Conservation (phyloP, 1,140 invertebrate genomes). For the Drosophila watanabei region DNA sequence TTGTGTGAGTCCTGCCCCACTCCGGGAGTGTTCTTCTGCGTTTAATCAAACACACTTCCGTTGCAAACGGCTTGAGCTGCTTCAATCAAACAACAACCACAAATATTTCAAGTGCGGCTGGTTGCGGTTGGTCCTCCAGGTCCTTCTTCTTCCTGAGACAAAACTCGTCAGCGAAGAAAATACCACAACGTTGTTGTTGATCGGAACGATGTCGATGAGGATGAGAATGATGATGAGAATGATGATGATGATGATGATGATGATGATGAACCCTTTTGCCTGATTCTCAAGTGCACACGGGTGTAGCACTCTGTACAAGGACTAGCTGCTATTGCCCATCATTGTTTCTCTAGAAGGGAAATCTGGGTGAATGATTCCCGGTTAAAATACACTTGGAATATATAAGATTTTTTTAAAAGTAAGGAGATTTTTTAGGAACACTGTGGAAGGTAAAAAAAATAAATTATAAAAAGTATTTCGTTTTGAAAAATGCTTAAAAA, state of each 20-base stretch:
- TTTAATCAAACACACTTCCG: constrained; percentile 83
- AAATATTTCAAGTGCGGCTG: constrained; percentile 78
- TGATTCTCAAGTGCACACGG: constrained; percentile 66
- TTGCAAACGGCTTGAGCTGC: constrained; percentile 80
- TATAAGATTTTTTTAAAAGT: neutral
- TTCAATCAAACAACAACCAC: constrained; percentile 83
- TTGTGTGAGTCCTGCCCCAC: constrained; percentile 23
- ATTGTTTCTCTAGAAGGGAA: constrained; percentile 46
- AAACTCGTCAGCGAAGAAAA: constrained; percentile 78
- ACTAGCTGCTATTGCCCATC: constrained; percentile 49
- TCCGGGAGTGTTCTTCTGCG: constrained; percentile 67
- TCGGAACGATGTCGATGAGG: constrained; percentile 29
- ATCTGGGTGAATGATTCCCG: constrained; percentile 70
- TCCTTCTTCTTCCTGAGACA: constrained; percentile 58
- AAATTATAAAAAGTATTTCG: too few relatives aligned
- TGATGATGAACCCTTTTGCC: constrained; percentile 77
- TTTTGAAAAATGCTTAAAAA: too few relatives aligned
- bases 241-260: too few relatives aligned
- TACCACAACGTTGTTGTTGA: constrained; percentile 68
- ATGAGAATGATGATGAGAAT: constrained; percentile 24
- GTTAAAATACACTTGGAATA: constrained; percentile 4
- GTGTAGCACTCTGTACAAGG: constrained; percentile 57
- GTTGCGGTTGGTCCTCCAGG: constrained; percentile 43
- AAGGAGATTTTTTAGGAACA: too few relatives aligned
- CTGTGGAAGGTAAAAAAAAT: too few relatives aligned